These are phyloP conservation scores for Tympanuchus pallidicinctus DNA, from an alignment of 2,113 vertebrate genomes.

Conservation along the genomic window DNA sequence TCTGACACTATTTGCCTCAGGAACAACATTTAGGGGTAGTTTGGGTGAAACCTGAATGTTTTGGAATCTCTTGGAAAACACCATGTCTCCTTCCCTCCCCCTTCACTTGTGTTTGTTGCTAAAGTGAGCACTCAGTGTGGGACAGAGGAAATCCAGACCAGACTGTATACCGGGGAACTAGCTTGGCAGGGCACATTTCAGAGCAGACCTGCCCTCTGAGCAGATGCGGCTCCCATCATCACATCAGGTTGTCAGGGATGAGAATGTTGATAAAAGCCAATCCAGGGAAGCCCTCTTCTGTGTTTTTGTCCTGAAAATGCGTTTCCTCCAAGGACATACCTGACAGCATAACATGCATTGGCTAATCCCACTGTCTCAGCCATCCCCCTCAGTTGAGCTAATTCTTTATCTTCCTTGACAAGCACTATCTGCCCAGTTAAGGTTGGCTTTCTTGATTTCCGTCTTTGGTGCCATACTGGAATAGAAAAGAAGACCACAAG, in stretches of 20 bases:
- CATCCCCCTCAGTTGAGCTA: slow-evolving; percentile 66
- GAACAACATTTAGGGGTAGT: not conserved
- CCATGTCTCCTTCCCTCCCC: not conserved
- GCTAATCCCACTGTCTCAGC: slow-evolving; percentile 72
- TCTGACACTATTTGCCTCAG: not conserved
- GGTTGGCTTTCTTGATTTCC: slow-evolving; percentile 26
- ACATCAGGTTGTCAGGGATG: not conserved
- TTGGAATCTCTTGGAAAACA: not conserved
- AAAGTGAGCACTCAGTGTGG: fast-evolving
- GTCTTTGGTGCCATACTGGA: slow-evolving; percentile 58
- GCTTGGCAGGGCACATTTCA: fast-evolving
- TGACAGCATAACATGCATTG: slow-evolving; percentile 77
- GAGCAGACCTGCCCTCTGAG: not conserved
- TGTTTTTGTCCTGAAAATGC: not conserved
- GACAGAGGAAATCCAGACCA: not conserved
- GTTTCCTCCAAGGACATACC: slow-evolving; percentile 51
- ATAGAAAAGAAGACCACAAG: not conserved
- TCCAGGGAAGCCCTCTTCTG: not conserved
- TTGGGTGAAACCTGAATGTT: not conserved
- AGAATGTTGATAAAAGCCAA: not conserved
- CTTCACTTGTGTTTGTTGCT: not conserved
- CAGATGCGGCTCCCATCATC: not conserved
- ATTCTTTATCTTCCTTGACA: slow-evolving; percentile 70
- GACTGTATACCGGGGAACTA: not conserved
- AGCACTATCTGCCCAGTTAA: slow-evolving; percentile 31